Percentiles rank a stretch among this genome's conserved stretches.
Evolutionary conservation across 2,797 vertebrate species (phyloP).

Genomic region (Phoxinus dragarum): DNA sequence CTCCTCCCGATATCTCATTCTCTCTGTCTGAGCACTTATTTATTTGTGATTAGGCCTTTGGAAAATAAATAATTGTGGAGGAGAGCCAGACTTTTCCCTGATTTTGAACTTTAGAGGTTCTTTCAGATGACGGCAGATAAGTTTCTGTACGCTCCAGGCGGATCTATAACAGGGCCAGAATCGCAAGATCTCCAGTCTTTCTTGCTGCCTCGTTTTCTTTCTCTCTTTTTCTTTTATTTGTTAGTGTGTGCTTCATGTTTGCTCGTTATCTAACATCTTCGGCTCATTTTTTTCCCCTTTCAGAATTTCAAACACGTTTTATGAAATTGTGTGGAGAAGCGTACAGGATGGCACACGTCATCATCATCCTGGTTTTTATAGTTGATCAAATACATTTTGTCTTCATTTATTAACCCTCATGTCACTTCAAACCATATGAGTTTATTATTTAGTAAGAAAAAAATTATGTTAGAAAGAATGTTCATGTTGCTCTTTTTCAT

Average conservation of each 20-base stretch:
- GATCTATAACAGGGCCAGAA: neutral
- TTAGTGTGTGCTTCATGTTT: slow-evolving; percentile 1
- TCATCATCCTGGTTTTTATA: neutral
- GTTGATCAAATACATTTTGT: no score
- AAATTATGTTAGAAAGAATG: neutral
- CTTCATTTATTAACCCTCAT: neutral
- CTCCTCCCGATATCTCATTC: slow-evolving; percentile 52
- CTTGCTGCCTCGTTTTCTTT: slow-evolving; percentile 12
- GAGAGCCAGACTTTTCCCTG: slow-evolving; percentile 75
- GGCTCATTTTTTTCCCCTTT: neutral
- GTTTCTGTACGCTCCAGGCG: slow-evolving; percentile 20
- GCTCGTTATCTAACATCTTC: neutral
- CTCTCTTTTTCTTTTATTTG: slow-evolving; percentile 37
- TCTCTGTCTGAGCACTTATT: slow-evolving; percentile 58
- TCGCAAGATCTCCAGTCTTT: slow-evolving; percentile 1
- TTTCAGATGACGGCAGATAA: slow-evolving; percentile 66
- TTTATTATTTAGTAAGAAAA: neutral
- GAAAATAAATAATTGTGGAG: slow-evolving; percentile 76
- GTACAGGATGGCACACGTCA: neutral
- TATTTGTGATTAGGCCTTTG: slow-evolving; percentile 82
- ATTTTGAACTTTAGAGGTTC: slow-evolving; percentile 73
- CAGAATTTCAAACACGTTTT: neutral
- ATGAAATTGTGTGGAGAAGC: neutral
- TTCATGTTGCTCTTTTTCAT: neutral
- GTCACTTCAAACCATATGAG: neutral